A percentile compares a stretch with the other conserved stretches of the same genome.
Evolutionary conservation across 2,113 vertebrate species (phyloP).

Genomic region (Trematocara nigrifrons): DNA sequence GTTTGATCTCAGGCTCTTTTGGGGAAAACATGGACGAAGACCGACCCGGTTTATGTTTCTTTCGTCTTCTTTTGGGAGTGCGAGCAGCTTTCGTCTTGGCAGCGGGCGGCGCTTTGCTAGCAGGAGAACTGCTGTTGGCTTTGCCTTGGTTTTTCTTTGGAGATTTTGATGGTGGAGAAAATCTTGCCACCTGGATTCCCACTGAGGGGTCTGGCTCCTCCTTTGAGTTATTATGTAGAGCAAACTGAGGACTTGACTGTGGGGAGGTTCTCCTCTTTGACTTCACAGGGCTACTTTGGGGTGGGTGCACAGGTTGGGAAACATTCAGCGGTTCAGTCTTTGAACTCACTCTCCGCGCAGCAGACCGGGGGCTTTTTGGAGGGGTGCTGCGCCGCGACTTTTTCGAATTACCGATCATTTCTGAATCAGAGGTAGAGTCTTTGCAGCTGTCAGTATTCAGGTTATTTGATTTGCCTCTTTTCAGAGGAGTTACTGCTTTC

Average conservation of each 20-base stretch:
- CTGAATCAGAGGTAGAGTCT: constrained; percentile 65
- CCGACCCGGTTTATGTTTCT: constrained; percentile 22
- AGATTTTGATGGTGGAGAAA: background rate
- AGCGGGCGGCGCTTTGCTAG: constrained; percentile 2
- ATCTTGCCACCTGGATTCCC: background rate
- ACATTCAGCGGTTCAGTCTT: background rate
- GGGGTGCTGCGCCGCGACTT: background rate
- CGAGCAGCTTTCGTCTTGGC: constrained; percentile 44
- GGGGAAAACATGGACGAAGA: constrained; percentile 63
- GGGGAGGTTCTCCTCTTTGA: background rate
- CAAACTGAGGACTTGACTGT: background rate
- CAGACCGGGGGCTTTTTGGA: constrained; percentile 8
- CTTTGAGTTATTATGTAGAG: background rate
- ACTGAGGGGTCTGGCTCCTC: background rate
- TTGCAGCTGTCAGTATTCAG: constrained; percentile 32
- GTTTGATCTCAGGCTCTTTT: constrained; percentile 75
- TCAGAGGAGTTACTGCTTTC: constrained; percentile 18
- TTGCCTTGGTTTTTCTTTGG: constrained; percentile 53
- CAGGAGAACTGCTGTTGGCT: background rate
- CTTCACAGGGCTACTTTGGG: background rate
- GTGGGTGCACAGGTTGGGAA: background rate
- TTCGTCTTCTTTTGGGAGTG: constrained; percentile 48
- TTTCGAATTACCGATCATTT: constrained; percentile 25
- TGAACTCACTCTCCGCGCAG: background rate
- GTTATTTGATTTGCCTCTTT: background rate